These are phyloP conservation scores for Stenoptilia bipunctidactyla DNA, from an alignment of 2,888 invertebrate species.

Conservation along the genomic window DNA sequence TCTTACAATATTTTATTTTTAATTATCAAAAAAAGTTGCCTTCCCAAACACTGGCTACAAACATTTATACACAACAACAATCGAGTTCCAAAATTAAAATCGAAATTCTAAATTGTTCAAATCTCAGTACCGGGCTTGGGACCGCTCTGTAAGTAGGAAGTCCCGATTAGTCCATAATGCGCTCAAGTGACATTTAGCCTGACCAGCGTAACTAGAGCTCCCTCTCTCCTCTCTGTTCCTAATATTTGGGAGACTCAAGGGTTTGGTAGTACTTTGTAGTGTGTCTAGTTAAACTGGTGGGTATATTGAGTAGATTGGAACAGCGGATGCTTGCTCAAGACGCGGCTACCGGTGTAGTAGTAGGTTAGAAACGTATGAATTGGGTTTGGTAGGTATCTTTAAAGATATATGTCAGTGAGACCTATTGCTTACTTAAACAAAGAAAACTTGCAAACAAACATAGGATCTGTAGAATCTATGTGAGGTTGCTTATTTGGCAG, in stretches of 20 bases:
- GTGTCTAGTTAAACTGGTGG: slow-evolving; percentile 30
- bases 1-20: too few relatives aligned
- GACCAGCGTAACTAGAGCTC: slow-evolving; percentile 27
- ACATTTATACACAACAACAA: background rate
- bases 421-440: too few relatives aligned
- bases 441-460: too few relatives aligned
- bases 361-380: slow-evolving; percentile 16
- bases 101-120: slow-evolving; percentile 57
- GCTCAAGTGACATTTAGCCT: slow-evolving; percentile 60
- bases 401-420: too few relatives aligned
- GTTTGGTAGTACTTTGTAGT: background rate
- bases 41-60: too few relatives aligned
- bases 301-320: slow-evolving; percentile 60
- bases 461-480: too few relatives aligned
- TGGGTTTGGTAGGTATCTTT: too few relatives aligned
- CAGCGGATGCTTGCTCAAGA: slow-evolving; percentile 64
- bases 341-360: slow-evolving; percentile 27
- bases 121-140: slow-evolving; percentile 45
- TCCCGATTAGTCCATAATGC: slow-evolving; percentile 60
- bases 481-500: too few relatives aligned
- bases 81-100: slow-evolving; percentile 30
- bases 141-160: slow-evolving; percentile 59
- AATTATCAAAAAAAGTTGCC: too few relatives aligned
- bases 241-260: too few relatives aligned
- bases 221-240: slow-evolving; percentile 19